Base-by-base conservation (phyloP, 1,140 invertebrate species). In the Gerris buenoi region DNA sequence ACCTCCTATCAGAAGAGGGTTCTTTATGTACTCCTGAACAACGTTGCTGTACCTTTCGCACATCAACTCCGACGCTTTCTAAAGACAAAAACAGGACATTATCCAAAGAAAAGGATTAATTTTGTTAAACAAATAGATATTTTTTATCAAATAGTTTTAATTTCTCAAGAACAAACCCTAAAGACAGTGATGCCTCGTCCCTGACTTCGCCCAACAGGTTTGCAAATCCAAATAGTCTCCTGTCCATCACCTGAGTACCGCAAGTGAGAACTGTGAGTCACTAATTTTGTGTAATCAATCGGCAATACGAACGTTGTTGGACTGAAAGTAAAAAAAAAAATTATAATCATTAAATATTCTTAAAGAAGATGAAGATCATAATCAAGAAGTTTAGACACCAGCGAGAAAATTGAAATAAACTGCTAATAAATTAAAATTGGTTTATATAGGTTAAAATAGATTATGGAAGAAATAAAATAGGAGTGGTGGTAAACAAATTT, bases 11-110 rank as follows among this genome's bases (percentile, higher is more conserved):
- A 93, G 77, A 56, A 91, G 76, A 0, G 90, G 90, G 76, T 90
- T 91, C 68, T 89, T 84, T 23, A 95, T 90, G 73, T 96, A 96
- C 66, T 84, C 80, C 77, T 93, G 90, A 22, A 88, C 87, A 1
- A 90, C 85, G 2, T 88, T 84, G 1, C 85, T 84, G 64, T 81
- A 85, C 0, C 72, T 74, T 57, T 88, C 85, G 73, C 89, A 91
- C 0, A 79, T 83, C 68, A 91, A 78, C 64, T 90, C 87, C 67
- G 86, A 87, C 1, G 90, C 77, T 77, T 86, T 86, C 88, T 90
- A 77, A 46, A 78, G 79, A 72, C 72, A 69, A 71, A 63, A 65
- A 59, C 63, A 58, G 26, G 23, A 63, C 14, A 29, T 56, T 27
- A 56, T 69, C 18, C 25, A 61, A 68, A 59, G 33, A 46, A 5